Conservation (phyloP, 2,888 invertebrate species). For the Priapulus caudatus region DNA sequence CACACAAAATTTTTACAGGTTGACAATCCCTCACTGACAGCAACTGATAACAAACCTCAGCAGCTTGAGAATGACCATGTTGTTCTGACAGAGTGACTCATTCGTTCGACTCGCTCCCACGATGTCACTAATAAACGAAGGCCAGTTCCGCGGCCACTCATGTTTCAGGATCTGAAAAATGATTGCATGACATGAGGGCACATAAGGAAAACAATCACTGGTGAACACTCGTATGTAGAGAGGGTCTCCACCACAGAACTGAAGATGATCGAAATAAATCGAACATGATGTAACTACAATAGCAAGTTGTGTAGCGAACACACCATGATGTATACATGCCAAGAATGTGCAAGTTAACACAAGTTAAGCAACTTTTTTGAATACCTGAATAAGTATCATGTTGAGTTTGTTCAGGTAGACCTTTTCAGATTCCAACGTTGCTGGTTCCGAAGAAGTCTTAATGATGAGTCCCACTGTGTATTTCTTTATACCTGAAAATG, state of each 20-base stretch:
- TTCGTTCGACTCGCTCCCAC: conserved; percentile 98
- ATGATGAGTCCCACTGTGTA: conserved; percentile 98
- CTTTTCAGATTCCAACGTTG: conserved; percentile 77
- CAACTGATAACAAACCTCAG: too few species aligned
- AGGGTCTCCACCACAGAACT: too few species aligned
- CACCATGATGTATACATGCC: not conserved
- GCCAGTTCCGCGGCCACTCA: conserved; percentile 99
- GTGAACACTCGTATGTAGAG: too few species aligned
- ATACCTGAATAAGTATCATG: conserved; percentile 92
- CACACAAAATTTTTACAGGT: too few species aligned
- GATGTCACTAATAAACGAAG: conserved; percentile 95
- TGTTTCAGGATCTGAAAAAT: conserved; percentile 70
- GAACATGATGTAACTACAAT: not conserved
- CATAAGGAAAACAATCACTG: too few species aligned
- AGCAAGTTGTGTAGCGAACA: conserved; percentile 2
- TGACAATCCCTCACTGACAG: too few species aligned
- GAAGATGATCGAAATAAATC: too few species aligned
- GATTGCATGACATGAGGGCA: too few species aligned
- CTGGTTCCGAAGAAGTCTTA: conserved; percentile 86
- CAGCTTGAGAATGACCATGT: conserved; percentile 94
- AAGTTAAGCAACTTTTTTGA: too few species aligned
- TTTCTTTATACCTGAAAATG: conserved; percentile 73
- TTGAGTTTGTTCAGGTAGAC: conserved; percentile 95
- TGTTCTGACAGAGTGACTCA: conserved; percentile 97
- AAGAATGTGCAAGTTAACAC: not conserved